A percentile compares a stretch with the other conserved stretches of the same genome.
These are phyloP conservation scores for Sorex araneus DNA, from an alignment of 2,113 vertebrate genomes.

Conservation along the genomic window DNA sequence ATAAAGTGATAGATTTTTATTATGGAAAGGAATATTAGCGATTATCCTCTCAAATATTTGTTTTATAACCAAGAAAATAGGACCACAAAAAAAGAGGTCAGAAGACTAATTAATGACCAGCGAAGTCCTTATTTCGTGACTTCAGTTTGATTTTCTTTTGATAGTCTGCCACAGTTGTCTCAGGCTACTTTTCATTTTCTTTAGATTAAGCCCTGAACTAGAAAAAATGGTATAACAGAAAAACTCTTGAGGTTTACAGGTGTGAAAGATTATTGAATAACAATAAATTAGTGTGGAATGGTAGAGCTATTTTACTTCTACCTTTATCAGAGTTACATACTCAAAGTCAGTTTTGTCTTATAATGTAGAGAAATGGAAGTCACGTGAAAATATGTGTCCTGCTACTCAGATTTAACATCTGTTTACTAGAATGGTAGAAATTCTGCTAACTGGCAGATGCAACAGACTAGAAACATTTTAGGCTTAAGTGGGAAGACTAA, in stretches of 20 bases:
- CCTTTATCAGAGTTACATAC: conserved; percentile 4
- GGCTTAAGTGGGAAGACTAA: not conserved
- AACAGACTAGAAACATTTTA: not conserved
- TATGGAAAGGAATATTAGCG: conserved; percentile 20
- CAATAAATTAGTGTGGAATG: conserved; percentile 28
- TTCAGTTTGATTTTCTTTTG: conserved; percentile 55
- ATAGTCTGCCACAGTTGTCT: not conserved
- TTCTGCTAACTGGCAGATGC: not conserved
- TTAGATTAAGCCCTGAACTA: conserved; percentile 24
- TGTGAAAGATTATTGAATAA: conserved; percentile 38
- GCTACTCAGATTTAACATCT: conserved; percentile 14
- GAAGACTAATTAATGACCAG: conserved; percentile 45
- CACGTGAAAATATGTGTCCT: not conserved
- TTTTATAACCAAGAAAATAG: conserved; percentile 60
- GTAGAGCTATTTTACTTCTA: conserved; percentile 25
- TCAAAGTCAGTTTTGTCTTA: conserved; percentile 7
- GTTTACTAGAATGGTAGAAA: conserved; percentile 14
- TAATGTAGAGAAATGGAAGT: conserved; percentile 39
- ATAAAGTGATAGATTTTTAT: conserved; percentile 8
- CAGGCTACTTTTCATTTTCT: conserved; percentile 19
- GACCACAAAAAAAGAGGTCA: conserved; percentile 26
- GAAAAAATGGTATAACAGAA: not conserved
- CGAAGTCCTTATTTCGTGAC: conserved; percentile 43
- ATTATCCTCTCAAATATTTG: conserved; percentile 47
- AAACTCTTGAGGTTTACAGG: conserved; percentile 1